These are phyloP conservation scores for Laticauda colubrina DNA, from an alignment of 2,113 vertebrate genomes.

Conservation along the genomic window DNA sequence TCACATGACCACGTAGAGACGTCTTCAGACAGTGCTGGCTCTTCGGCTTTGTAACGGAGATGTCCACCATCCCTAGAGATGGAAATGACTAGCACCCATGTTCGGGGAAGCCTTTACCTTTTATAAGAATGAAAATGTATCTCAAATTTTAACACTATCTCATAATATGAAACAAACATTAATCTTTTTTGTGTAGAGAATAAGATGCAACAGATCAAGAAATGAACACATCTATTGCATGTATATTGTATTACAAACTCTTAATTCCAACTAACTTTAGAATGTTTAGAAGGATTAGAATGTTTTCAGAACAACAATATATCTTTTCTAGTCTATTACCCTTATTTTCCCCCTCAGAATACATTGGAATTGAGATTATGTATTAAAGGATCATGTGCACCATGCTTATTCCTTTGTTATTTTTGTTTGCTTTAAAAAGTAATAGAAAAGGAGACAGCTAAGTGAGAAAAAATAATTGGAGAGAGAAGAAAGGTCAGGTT, in stretches of 20 bases:
- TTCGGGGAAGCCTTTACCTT: no score
- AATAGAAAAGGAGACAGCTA: neutral
- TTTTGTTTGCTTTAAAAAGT: neutral
- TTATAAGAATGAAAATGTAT: neutral
- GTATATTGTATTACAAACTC: neutral
- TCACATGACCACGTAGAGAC: no score
- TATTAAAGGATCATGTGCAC: neutral
- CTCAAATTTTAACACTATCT: neutral
- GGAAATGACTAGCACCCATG: no score
- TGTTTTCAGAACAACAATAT: neutral
- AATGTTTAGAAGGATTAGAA: neutral
- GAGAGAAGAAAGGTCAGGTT: neutral
- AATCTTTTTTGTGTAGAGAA: neutral
- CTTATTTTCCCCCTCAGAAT: neutral
- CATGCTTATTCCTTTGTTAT: neutral
- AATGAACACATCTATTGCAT: neutral
- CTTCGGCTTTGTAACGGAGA: no score
- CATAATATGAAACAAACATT: neutral
- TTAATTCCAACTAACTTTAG: neutral
- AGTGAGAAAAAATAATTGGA: neutral
- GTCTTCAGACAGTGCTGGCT: no score
- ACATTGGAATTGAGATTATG: neutral
- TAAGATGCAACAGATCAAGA: neutral
- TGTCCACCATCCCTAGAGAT: no score
- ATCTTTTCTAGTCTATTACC: neutral